Percentiles rank a stretch among this genome's conserved stretches.
Conservation (phyloP, 2,113 vertebrate species). For the Halcyon malimbica region DNA sequence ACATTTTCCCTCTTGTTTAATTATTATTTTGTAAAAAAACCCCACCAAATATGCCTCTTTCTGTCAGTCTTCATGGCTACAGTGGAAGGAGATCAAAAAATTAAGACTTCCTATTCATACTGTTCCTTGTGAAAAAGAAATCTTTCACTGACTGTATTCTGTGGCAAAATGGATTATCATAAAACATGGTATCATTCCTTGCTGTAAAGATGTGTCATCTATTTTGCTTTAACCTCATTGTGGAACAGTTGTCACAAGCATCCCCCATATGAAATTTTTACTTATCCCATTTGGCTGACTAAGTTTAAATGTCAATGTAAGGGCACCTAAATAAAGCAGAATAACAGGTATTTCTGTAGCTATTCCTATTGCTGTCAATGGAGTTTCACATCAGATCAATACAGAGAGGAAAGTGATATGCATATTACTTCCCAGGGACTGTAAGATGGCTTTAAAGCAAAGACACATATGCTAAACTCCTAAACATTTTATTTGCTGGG, state of each 20-base stretch:
- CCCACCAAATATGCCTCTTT: neutral
- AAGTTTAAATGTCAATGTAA: slow-evolving; percentile 4
- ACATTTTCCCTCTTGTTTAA: neutral
- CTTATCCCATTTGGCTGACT: neutral
- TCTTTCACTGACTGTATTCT: neutral
- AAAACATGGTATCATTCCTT: neutral
- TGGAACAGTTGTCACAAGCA: neutral
- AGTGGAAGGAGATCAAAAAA: neutral
- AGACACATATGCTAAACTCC: neutral
- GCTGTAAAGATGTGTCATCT: neutral
- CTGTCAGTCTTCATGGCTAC: neutral
- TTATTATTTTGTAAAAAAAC: neutral
- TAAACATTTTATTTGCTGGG: neutral
- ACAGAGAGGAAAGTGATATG: neutral
- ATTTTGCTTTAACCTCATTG: neutral
- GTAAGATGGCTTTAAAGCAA: neutral
- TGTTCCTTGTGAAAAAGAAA: neutral
- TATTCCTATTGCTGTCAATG: neutral
- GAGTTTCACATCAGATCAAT: neutral
- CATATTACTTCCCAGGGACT: neutral
- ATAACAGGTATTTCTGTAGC: neutral
- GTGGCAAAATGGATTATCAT: neutral
- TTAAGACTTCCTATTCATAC: neutral
- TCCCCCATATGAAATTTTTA: neutral
- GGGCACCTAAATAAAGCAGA: neutral